Percentiles rank a stretch among this genome's conserved stretches.
These are phyloP conservation scores for Phaethon lepturus DNA, from an alignment of 2,113 vertebrate species.

Conservation along the genomic window DNA sequence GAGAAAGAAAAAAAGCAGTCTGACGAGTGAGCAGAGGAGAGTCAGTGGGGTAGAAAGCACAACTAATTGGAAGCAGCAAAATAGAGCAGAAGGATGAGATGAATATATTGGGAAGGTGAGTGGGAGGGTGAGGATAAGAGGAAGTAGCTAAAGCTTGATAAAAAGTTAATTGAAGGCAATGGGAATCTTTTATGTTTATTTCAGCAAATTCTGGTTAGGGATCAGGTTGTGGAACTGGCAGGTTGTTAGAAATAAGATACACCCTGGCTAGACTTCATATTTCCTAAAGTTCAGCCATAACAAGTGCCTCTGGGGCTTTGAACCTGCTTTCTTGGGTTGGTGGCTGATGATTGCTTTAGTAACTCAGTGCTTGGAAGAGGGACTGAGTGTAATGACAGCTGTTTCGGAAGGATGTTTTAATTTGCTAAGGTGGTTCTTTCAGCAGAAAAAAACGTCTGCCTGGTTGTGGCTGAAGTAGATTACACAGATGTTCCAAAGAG, in stretches of 20 bases:
- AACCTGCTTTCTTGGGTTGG: background rate
- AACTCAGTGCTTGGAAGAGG: background rate
- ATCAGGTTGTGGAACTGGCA: background rate
- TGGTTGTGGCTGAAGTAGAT: background rate
- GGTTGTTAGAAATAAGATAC: slow-evolving; percentile 15
- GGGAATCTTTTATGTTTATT: slow-evolving; percentile 37
- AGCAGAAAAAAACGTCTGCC: background rate
- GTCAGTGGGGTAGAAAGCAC: background rate
- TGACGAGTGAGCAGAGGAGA: background rate
- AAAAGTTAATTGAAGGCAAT: slow-evolving; percentile 42
- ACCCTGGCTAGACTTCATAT: slow-evolving; percentile 1
- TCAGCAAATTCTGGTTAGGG: slow-evolving; percentile 7
- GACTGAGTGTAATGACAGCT: background rate
- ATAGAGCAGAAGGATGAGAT: slow-evolving; percentile 18
- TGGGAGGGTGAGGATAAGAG: slow-evolving; percentile 33
- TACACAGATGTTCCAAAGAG: background rate
- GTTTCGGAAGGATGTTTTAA: background rate
- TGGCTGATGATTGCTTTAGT: background rate
- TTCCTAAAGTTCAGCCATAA: background rate
- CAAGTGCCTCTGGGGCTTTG: background rate
- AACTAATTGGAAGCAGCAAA: slow-evolving; percentile 24
- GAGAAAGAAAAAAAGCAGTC: background rate
- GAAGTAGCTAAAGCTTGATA: slow-evolving; percentile 22
- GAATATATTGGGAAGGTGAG: slow-evolving; percentile 30
- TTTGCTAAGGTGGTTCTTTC: background rate